Evolutionary conservation across 2,113 vertebrate species (phyloP).

Genomic region (Heterochromis multidens): DNA sequence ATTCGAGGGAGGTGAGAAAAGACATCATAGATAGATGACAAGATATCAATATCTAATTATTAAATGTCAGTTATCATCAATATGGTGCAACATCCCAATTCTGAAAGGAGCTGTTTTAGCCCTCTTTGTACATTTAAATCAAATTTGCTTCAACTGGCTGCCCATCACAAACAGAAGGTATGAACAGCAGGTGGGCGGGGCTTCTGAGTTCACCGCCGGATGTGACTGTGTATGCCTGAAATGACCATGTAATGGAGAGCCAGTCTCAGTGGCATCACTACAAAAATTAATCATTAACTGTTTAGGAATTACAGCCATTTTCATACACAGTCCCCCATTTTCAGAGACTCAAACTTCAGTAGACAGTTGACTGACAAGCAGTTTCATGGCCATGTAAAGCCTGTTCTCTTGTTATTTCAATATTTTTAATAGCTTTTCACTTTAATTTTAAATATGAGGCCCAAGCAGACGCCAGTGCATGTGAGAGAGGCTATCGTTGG

Average conservation of each 20-base stretch:
- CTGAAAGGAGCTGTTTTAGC: accelerated
- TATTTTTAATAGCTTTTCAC: no score
- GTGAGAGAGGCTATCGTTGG: not conserved
- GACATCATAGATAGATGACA: no score
- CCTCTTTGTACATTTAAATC: accelerated
- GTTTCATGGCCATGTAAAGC: no score
- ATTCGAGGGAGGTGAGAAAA: no score
- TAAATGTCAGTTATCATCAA: no score
- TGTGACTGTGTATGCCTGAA: not conserved
- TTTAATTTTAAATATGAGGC: not conserved
- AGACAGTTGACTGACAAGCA: no score
- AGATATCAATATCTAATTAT: no score
- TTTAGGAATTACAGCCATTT: not conserved
- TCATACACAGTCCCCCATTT: no score
- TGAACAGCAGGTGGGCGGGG: not conserved
- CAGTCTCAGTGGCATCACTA: not conserved
- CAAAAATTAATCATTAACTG: not conserved
- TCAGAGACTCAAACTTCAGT: no score
- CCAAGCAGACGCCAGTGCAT: not conserved
- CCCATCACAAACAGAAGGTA: not conserved
- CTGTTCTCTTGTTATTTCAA: no score
- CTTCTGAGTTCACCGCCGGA: not conserved
- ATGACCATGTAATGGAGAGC: not conserved
- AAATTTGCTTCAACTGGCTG: not conserved
- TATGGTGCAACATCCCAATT: not conserved